Evolutionary conservation across 64 coral and sea anemone species (phyloP), one percentile per base, ranked within the genome.

Genomic region (Exaiptasia diaphana): DNA sequence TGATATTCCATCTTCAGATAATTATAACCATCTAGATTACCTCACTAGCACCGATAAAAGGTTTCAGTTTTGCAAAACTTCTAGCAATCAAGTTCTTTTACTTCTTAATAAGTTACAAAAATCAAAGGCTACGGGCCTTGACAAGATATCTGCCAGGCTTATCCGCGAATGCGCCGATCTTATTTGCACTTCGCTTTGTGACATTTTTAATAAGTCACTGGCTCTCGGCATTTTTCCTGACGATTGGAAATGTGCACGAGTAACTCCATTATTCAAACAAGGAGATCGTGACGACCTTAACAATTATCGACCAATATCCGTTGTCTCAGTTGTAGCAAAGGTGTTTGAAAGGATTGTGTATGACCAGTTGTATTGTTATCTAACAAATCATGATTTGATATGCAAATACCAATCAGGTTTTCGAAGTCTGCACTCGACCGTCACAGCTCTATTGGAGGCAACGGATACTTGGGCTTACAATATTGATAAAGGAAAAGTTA

Each of bases 261-360:
- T 82, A 5, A 82, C 78, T 67, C 60, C 78, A 17, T 68, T 82
- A 18, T 82, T 82, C 38, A 82, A 82, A 50, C 60, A 82, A 40
- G 78, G 78, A 0, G 41, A 82, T 9, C 50, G 0, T 50, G 60
- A 44, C 67, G 60, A 82, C 33, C 24, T 71, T 38, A 71, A 71
- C 50, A 83, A 82, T 24, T 82, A 82, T 44, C 78, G 61, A 41
- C 78, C 43, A 42, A 81, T 81, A 24, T 81, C 77, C 13, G 57
- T 81, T 21, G 42, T 81, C 53, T 44, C 76, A 30, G 39, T 79
- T 49, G 32, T 67, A 14, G 63, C 79, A 5, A 70, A 82, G 48
- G 60, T 70, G 10, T 78, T 78, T 33, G 32, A 59, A 33, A 55
- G 75, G 55, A 60, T 78, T 23, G 53, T 78, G 0, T 81, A 67